Evolutionary conservation across 1,140 invertebrate species (phyloP).

Genomic region (Bombus waltoni): DNA sequence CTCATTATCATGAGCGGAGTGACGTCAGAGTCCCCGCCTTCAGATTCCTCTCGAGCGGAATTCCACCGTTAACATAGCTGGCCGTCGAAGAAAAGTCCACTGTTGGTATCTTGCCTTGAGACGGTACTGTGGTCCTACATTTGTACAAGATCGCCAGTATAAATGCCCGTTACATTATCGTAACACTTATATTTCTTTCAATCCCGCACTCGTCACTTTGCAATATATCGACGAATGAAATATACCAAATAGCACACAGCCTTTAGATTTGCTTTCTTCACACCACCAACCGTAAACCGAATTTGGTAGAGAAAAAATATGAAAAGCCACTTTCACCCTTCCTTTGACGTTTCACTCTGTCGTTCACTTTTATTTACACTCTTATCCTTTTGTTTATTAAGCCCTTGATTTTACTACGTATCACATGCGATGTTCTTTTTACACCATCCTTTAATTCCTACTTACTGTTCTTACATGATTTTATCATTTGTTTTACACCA

Average conservation of each 20-base stretch:
- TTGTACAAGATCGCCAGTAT: conserved; percentile 46
- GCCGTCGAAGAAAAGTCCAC: conserved; percentile 55
- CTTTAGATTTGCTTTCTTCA: not conserved
- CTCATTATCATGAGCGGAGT: conserved; percentile 90
- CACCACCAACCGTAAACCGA: conserved; percentile 11
- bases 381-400: not conserved
- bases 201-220: conserved; percentile 29
- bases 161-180: conserved; percentile 38
- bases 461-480: not conserved
- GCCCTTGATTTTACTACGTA: not conserved
- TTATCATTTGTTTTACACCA: not conserved
- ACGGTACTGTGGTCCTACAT: conserved; percentile 49
- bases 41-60: conserved; percentile 89
- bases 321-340: conserved; percentile 40
- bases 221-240: not conserved
- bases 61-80: conserved; percentile 84
- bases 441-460: conserved; percentile 1
- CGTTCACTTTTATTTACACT: conserved; percentile 32
- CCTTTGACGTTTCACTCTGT: conserved; percentile 14
- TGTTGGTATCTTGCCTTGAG: conserved; percentile 53
- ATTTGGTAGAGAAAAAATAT: not conserved
- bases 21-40: conserved; percentile 88
- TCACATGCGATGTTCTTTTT: conserved; percentile 1
- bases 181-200: conserved; percentile 47
- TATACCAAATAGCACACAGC: conserved; percentile 15